Percentiles rank a stretch among this genome's conserved stretches.
phyloP scores from a whole-genome alignment of 2,888 invertebrate species.

The Pyralis farinalis region DNA sequence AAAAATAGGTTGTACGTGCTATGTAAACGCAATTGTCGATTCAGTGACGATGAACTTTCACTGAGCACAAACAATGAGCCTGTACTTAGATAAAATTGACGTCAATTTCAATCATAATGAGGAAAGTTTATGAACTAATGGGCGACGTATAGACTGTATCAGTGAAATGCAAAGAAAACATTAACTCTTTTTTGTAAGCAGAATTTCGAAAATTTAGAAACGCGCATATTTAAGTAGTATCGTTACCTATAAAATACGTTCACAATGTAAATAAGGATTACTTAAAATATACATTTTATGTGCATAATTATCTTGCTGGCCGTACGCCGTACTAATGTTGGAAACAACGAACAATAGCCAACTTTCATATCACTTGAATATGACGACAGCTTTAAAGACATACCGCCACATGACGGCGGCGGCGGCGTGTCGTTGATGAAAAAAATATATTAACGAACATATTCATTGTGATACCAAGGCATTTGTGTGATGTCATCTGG shows the following conservation, averaged over 20 bases:
- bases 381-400: slow-evolving; percentile 42
- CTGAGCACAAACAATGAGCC: slow-evolving; percentile 13
- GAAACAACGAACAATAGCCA: slow-evolving; percentile 56
- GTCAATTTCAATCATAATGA: slow-evolving; percentile 7
- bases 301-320: slow-evolving; percentile 5
- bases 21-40: slow-evolving; percentile 13
- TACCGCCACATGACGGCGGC: slow-evolving; percentile 33
- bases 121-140: slow-evolving; percentile 2
- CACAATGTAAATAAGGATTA: slow-evolving; percentile 3
- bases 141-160: slow-evolving; percentile 3
- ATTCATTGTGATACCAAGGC: slow-evolving; percentile 60
- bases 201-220: too few species aligned
- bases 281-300: slow-evolving; percentile 34
- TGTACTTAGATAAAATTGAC: slow-evolving; percentile 8
- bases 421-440: slow-evolving; percentile 27
- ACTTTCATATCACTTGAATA: slow-evolving; percentile 46
- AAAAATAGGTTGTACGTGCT: not conserved
- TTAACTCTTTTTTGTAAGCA: not conserved
- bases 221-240: too few species aligned
- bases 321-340: slow-evolving; percentile 36
- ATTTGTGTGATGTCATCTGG: slow-evolving; percentile 54
- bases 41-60: slow-evolving; percentile 18
- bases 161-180: slow-evolving; percentile 4
- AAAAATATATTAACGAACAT: slow-evolving; percentile 62
- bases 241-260: not conserved